phyloP scores from a whole-genome alignment of 1,140 invertebrate genomes.

The Ectropis grisescens region DNA sequence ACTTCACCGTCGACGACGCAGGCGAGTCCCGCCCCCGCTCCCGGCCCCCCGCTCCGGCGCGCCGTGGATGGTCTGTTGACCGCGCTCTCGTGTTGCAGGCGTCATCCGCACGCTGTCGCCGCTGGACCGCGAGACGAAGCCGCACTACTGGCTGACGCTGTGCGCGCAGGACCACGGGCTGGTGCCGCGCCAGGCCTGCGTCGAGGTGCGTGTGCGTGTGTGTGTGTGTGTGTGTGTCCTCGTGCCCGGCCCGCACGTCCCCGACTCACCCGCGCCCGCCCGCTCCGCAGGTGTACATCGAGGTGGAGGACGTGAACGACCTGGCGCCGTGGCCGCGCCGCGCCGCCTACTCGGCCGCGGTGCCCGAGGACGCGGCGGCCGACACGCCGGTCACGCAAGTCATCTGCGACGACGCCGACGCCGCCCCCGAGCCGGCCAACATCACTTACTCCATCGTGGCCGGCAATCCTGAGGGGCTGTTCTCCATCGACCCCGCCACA shows the following conservation, averaged over 20 bases:
- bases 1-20: constrained; percentile 91
- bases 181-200: constrained; percentile 84
- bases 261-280: too few species aligned
- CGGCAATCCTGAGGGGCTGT: constrained; percentile 92
- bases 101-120: constrained; percentile 85
- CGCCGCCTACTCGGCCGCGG: constrained; percentile 87
- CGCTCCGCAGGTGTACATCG: constrained; percentile 78
- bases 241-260: too few species aligned
- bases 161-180: constrained; percentile 92
- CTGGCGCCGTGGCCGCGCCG: constrained; percentile 92
- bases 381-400: constrained; percentile 83
- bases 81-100: too few species aligned
- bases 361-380: constrained; percentile 86
- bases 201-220: constrained; percentile 73
- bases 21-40: too few species aligned
- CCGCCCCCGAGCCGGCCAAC: constrained; percentile 75
- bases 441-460: constrained; percentile 88
- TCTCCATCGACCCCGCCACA: constrained; percentile 86
- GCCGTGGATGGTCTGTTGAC: too few species aligned
- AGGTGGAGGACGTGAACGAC: constrained; percentile 93
- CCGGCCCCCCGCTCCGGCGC: too few species aligned
- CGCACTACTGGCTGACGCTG: constrained; percentile 94
- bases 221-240: not conserved
- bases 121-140: constrained; percentile 89
- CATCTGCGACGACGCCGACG: constrained; percentile 85